Evolutionary conservation across 23 tunicate genomes (phyloP).

Genomic region (Styela clava): DNA sequence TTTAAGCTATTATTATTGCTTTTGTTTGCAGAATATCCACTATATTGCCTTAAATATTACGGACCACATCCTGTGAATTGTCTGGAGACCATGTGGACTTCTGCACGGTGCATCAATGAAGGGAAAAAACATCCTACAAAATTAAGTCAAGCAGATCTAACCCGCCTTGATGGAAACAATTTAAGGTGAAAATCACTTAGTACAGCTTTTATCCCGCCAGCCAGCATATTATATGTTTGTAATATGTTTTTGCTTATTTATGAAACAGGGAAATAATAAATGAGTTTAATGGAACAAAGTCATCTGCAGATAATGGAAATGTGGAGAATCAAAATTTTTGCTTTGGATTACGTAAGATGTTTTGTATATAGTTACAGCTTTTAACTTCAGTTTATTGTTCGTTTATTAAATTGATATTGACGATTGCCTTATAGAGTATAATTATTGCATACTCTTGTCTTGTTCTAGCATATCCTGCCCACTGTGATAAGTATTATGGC

Average conservation of each 20-base stretch:
- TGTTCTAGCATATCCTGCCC: slow-evolving; percentile 11
- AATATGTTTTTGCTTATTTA: not conserved
- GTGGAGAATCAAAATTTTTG: too few species aligned
- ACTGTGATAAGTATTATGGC: slow-evolving; percentile 27
- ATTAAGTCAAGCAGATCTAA: not conserved
- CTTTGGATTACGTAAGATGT: too few species aligned
- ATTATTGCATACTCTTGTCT: not conserved
- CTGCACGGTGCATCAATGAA: slow-evolving; percentile 12
- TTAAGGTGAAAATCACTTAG: not conserved
- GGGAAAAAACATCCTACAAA: slow-evolving; percentile 6
- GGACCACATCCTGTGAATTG: slow-evolving; percentile 15
- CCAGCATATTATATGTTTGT: not conserved
- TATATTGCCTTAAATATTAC: slow-evolving; percentile 5
- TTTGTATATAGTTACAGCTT: not conserved
- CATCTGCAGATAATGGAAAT: too few species aligned
- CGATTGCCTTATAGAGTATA: too few species aligned
- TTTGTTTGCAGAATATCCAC: slow-evolving; percentile 23
- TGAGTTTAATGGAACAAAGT: too few species aligned
- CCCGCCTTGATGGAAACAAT: slow-evolving; percentile 5
- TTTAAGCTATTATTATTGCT: not conserved
- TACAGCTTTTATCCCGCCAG: not conserved
- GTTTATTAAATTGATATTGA: too few species aligned
- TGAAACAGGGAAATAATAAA: not conserved
- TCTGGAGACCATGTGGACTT: slow-evolving; percentile 15
- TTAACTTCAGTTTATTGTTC: not conserved